These are phyloP conservation scores for Drosophila conformis DNA, from an alignment of 2,888 invertebrate species.

Conservation along the genomic window DNA sequence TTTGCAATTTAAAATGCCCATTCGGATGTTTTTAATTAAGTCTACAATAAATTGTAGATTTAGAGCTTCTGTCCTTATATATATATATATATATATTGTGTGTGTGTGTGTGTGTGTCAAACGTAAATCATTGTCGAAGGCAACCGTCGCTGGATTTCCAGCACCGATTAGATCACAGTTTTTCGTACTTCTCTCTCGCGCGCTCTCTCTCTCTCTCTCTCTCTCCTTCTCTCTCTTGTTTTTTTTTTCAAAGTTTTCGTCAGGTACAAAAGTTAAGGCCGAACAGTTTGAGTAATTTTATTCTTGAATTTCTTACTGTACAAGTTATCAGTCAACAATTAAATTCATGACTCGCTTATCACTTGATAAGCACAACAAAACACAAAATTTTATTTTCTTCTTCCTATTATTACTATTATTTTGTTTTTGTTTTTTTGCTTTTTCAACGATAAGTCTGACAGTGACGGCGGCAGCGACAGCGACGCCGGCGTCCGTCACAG, in stretches of 20 bases:
- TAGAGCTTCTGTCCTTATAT: slow-evolving; percentile 36
- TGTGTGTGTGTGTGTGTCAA: slow-evolving; percentile 20
- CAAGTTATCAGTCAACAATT: slow-evolving; percentile 70
- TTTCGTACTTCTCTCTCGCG: not conserved
- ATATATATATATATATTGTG: not conserved
- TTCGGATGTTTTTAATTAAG: slow-evolving; percentile 60
- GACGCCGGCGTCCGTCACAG: slow-evolving; percentile 26
- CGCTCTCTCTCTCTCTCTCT: not conserved
- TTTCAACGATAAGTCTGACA: slow-evolving; percentile 46
- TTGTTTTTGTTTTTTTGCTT: slow-evolving; percentile 2
- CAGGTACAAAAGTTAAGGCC: slow-evolving; percentile 64
- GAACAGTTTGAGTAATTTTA: slow-evolving; percentile 6
- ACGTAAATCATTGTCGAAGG: slow-evolving; percentile 56
- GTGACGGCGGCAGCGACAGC: slow-evolving; percentile 32
- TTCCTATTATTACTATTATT: not conserved
- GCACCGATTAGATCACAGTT: slow-evolving; percentile 63
- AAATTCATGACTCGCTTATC: slow-evolving; percentile 62
- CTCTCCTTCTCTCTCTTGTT: not conserved
- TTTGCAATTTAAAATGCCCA: slow-evolving; percentile 74
- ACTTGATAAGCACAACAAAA: slow-evolving; percentile 58
- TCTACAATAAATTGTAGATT: slow-evolving; percentile 22
- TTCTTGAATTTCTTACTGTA: slow-evolving; percentile 34
- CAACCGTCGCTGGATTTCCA: slow-evolving; percentile 22
- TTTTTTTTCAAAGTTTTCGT: slow-evolving; percentile 12
- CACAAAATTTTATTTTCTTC: slow-evolving; percentile 4